These are phyloP conservation scores for Amphilophus citrinellus DNA, from an alignment of 2,113 vertebrate species.

Conservation along the genomic window DNA sequence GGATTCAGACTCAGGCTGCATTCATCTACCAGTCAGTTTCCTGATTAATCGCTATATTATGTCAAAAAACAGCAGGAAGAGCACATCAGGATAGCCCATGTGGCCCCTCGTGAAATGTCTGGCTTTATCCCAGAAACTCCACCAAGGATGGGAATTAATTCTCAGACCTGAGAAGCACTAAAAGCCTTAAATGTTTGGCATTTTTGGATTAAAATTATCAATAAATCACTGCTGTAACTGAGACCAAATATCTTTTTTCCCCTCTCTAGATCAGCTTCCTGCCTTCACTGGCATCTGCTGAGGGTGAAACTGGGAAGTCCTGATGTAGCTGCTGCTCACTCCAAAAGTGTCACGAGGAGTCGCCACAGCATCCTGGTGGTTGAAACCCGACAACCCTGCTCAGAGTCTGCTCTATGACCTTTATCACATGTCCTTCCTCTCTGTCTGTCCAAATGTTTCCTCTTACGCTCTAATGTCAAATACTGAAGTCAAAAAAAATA, in stretches of 20 bases:
- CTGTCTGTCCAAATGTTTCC: neutral
- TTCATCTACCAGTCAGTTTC: neutral
- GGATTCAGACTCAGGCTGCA: neutral
- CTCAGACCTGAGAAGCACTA: neutral
- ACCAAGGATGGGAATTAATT: too few species aligned
- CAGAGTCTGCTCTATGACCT: neutral
- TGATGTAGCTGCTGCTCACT: neutral
- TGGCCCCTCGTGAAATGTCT: neutral
- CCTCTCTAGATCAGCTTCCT: neutral
- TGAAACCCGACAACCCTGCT: neutral
- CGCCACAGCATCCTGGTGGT: neutral
- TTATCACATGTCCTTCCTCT: constrained; percentile 16
- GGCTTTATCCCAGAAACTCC: neutral
- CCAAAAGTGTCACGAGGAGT: neutral
- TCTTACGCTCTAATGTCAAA: neutral
- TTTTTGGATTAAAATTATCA: neutral
- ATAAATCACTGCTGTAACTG: neutral
- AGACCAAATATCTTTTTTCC: neutral
- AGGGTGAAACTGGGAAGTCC: neutral
- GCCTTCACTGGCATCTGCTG: neutral
- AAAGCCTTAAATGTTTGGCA: neutral
- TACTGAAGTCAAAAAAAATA: neutral
- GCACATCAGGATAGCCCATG: neutral
- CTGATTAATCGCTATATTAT: neutral
- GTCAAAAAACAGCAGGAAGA: too few species aligned